Base-by-base conservation (phyloP, 2,888 invertebrate species). In the Drosophila eohydei region DNA sequence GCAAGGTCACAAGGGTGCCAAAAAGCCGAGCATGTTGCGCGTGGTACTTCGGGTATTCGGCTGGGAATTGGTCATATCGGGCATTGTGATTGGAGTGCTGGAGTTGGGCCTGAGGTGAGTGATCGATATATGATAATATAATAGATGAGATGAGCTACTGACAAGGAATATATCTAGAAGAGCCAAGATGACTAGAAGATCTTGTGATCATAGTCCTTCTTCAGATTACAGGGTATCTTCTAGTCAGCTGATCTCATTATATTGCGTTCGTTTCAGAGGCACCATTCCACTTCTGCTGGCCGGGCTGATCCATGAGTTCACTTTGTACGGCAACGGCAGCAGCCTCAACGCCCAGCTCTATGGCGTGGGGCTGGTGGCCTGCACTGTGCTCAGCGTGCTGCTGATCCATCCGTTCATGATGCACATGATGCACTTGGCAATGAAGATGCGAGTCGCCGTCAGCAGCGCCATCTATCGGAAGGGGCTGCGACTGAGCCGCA, bases 331-430 rank as follows among this genome's bases (percentile, higher is more conserved):
- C 28, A 66, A 71, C 43, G 73, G 69, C 11, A 28, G 72, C n/a
- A 61, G 69, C 12, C 41, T 63, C 4, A 69, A 95, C 30, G 97
- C 97, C 0, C 97, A 96, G 90, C 90, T 96, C 57, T 97, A 96
- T 91, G 97, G 97, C 0, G 94, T 94, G 0, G 95, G 95, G 0
- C 95, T 97, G 57, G 94, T 97, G 6, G 74, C 95, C 3, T 96
- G 96, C 86, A 96, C 96, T 0, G 95, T 95, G 0, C 83, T 96
- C 32, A 96, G 96, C 86, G 95, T 97, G 48, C 94, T 97, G 77
- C 93, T 96, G 12, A 95, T 96, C 64, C 99, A 99, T 93, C 97
- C 97, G 0, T 97, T 96, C 91, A 97, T 98, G 95, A 95, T 97
- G 94, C 95, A 95, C 52, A 89, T 94, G 28, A 91, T 93, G 84